Evolutionary conservation across 2,888 invertebrate species (phyloP), one percentile per base, ranked within the genome.

Genomic region (Ectropis crepuscularia): DNA sequence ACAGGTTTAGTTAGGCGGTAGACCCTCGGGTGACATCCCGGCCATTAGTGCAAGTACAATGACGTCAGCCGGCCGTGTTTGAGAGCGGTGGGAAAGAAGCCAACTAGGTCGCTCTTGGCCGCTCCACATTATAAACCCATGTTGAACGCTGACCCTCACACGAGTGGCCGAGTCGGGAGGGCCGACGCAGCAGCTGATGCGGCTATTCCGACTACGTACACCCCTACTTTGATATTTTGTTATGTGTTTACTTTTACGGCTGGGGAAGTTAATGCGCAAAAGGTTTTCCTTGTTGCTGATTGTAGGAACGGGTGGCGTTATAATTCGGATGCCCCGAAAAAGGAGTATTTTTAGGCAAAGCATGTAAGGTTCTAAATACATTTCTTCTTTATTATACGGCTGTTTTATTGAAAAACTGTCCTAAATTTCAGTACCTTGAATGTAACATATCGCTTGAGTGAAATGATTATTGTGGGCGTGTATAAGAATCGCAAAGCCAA

Each of bases 41-140:
- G 75, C 85, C 84, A 85, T 83, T 85, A 85, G 84, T 78, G 79
- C 80, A 79, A 81, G 81, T 77, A 80, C 73, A 72, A 77, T 84
- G 84, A 83, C 83, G 84, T 85, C 84, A 83, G 78, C 53, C 66
- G 61, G 66, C 70, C 81, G 80, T 81, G 79, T 79, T 80, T 76
- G 77, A 82, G 82, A 75, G 80, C 75, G 45, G 77, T 67, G 74
- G 68, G 72, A 69, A 55, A 57, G 75, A 79, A 77, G 87, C 87
- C 87, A 88, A 87, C 84, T 87, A 83, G 85, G 86, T 82, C 81
- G 74, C 82, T 72, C 70, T 70, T 70, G 51, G 65, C 57, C 51
- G 60, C 48, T 60, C 51, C 60, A 65, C 68, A 70, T 72, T 70
- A 72, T 69, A 70, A 72, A 70, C 63, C 66, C 63, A 64, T 57